Base-by-base conservation (phyloP, 2,797 vertebrate species). In the Phoebastria nigripes region DNA sequence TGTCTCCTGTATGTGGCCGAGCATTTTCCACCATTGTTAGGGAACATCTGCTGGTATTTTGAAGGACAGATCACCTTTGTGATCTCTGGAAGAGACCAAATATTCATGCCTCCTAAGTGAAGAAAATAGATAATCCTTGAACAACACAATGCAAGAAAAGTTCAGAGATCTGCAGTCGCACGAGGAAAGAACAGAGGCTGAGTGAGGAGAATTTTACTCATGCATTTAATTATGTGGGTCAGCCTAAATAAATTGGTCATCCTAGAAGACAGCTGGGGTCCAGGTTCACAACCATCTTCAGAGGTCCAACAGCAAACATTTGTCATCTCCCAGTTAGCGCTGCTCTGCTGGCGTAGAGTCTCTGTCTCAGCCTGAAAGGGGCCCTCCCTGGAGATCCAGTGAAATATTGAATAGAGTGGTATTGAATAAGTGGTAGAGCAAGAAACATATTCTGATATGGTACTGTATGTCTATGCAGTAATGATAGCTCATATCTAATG, bases 211-310 rank as follows among this genome's bases (percentile, higher is more conserved):
- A 80, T 92, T 88, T 93, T 65, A 76, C 59, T 88, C 81, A 9
- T 74, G 69, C 28, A 46, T 95, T 87, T 94, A 82, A 92, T 96
- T 94, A 74, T 82, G 35, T 42, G 66, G 94, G 18, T 91, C 72
- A 74, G 71, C 44, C 24, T 59, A 95, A 96, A 84, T 46, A 62
- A 85, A 71, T 26, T 42, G 94, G 79, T 96, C 86, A 90, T 86
- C 62, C 21, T 51, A 42, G 67, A 44, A 85, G 81, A 83, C 35
- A 11, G 41, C 59, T 89, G 74, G 61, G 82, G 96, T 96, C 58
- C 41, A 85, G 39, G 29, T 93, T 51, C 70, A 67, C 66, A 84
- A 44, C 25, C 22, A 20, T 47, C 74, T 92, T 62, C 69, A 79
- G 47, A 82, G 28, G 29, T 89, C 80, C 69, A 76, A 44, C 44